Percentiles rank a stretch among this genome's conserved stretches.
Evolutionary conservation across 2,888 invertebrate species (phyloP).

Genomic region (Latrodectus hesperus): DNA sequence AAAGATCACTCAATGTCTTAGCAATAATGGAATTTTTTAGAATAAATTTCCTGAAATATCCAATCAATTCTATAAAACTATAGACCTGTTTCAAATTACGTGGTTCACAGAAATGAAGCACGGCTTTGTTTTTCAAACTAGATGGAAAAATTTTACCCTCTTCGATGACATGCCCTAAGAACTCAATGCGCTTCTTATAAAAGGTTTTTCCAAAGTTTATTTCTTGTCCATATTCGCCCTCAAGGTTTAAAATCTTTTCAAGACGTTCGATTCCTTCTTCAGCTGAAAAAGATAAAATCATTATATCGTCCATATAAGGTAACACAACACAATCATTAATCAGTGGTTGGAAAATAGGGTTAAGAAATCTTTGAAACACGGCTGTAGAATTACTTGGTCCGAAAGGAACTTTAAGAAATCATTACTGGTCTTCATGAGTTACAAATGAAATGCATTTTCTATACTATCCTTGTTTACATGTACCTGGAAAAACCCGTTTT

Average conservation of each 20-base stretch:
- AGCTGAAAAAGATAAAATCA: neutral
- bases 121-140: neutral
- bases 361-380: constrained; percentile 15
- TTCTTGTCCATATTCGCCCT: constrained; percentile 11
- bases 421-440: neutral
- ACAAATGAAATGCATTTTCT: constrained; percentile 13
- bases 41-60: constrained; percentile 43
- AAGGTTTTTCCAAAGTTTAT: constrained; percentile 46
- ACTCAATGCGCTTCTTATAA: constrained; percentile 19
- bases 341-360: constrained; percentile 2
- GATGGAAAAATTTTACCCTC: constrained; percentile 28
- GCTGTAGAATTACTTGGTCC: neutral
- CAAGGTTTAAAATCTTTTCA: neutral
- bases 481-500: constrained; percentile 32
- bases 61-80: constrained; percentile 6
- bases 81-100: constrained; percentile 9
- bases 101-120: neutral
- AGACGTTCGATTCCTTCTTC: neutral
- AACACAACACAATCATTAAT: constrained; percentile 12
- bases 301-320: constrained; percentile 33
- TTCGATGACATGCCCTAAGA: constrained; percentile 30
- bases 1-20: constrained; percentile 23
- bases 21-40: constrained; percentile 18
- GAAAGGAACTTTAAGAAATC: constrained; percentile 3
- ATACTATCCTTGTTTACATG: neutral